Evolutionary conservation across 2,113 vertebrate species (phyloP).

Genomic region (Capra hircus): DNA sequence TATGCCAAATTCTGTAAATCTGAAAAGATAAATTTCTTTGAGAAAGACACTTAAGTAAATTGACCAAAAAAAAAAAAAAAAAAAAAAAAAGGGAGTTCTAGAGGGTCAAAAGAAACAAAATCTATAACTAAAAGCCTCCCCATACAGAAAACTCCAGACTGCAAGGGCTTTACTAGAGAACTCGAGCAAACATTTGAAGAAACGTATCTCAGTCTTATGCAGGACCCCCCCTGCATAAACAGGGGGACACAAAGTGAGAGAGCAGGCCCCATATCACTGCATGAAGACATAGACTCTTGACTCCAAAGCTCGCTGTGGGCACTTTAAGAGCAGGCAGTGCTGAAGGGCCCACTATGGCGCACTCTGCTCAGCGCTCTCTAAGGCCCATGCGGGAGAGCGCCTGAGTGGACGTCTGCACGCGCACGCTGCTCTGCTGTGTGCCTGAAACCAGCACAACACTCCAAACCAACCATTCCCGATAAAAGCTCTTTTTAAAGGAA

Average conservation of each 20-base stretch:
- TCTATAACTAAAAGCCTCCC: neutral
- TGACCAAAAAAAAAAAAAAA: neutral
- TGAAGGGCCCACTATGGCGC: fast-evolving
- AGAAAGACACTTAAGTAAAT: neutral
- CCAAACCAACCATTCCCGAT: neutral
- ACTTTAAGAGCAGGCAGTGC: neutral
- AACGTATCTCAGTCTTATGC: neutral
- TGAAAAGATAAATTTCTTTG: neutral
- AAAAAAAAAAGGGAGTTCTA: too few relatives aligned
- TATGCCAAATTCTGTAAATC: neutral
- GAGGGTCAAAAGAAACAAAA: neutral
- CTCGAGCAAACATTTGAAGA: neutral
- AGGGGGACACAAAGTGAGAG: neutral
- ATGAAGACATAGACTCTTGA: neutral
- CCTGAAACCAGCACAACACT: neutral
- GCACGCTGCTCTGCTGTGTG: neutral
- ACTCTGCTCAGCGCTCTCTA: neutral
- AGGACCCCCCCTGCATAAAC: neutral
- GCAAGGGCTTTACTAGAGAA: neutral
- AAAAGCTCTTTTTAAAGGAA: neutral
- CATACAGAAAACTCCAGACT: neutral
- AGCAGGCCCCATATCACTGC: neutral
- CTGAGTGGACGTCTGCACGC: fast-evolving
- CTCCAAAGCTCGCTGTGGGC: neutral
- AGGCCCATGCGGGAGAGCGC: fast-evolving